Percentiles rank a stretch among this genome's conserved stretches.
phyloP scores from a whole-genome alignment of 2,113 vertebrate species.

The Prionailurus viverrinus region DNA sequence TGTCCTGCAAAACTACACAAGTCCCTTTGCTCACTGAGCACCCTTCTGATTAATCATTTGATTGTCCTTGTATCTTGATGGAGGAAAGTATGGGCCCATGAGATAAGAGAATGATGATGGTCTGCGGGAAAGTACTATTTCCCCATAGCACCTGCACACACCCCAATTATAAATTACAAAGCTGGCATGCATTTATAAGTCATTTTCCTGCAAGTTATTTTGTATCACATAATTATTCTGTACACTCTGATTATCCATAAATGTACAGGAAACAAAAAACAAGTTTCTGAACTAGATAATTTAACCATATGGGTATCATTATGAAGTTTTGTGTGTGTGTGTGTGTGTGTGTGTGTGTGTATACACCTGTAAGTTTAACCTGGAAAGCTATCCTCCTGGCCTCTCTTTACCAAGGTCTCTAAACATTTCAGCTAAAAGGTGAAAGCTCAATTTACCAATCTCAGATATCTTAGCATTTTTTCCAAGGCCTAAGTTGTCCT shows the following conservation, averaged over 20 bases:
- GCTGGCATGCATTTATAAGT: neutral
- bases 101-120: neutral
- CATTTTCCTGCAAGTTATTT: neutral
- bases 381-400: neutral
- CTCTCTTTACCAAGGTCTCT: neutral
- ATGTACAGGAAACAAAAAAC: neutral
- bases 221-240: neutral
- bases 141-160: neutral
- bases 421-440: conserved; percentile 3
- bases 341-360: neutral
- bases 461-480: neutral
- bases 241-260: neutral
- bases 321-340: neutral
- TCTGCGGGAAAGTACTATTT: neutral
- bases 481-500: neutral
- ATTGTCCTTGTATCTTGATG: conserved; percentile 9
- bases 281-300: neutral
- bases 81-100: neutral
- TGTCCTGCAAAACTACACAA: neutral
- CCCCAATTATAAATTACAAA: neutral
- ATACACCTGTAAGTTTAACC: neutral
- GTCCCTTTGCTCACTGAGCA: neutral
- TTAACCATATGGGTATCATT: neutral
- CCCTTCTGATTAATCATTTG: conserved; percentile 34
- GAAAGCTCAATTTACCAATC: neutral